These are phyloP conservation scores for Pseudomyrmex gracilis DNA, from an alignment of 1,140 invertebrate genomes.

Conservation along the genomic window DNA sequence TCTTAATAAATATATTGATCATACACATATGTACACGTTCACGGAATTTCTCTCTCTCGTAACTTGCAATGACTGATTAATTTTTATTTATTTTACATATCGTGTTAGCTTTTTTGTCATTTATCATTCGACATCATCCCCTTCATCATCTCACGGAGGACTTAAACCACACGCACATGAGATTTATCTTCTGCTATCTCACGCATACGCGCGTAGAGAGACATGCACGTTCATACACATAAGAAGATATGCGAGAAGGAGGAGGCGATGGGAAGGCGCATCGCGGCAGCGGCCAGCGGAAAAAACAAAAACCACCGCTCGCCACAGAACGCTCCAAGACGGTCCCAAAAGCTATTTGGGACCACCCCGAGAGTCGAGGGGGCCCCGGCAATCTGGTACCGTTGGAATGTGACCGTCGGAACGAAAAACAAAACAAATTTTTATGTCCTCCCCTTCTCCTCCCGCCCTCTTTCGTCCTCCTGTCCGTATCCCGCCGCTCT, in stretches of 20 bases:
- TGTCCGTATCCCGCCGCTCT: constrained; percentile 46
- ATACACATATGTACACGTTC: too few species aligned
- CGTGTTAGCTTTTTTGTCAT: too few species aligned
- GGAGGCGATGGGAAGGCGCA: constrained; percentile 61
- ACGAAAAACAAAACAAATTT: constrained; percentile 81
- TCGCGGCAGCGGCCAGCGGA: constrained; percentile 60
- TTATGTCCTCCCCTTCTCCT: constrained; percentile 77
- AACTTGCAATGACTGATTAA: too few species aligned
- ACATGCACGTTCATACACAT: not conserved
- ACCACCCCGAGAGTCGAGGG: constrained; percentile 79
- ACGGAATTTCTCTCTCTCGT: too few species aligned
- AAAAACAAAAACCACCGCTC: constrained; percentile 77
- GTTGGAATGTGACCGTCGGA: constrained; percentile 81
- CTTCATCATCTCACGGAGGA: too few species aligned
- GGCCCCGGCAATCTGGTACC: constrained; percentile 80
- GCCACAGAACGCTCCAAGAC: constrained; percentile 76
- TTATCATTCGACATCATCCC: too few species aligned
- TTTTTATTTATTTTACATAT: too few species aligned
- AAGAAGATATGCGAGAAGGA: constrained; percentile 41
- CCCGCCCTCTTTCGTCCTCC: not conserved
- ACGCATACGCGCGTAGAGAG: not conserved
- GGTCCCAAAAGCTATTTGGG: constrained; percentile 80
- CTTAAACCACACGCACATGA: not conserved
- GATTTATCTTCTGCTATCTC: not conserved
- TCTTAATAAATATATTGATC: too few species aligned